These are phyloP conservation scores for Pseudopodoces humilis DNA, from an alignment of 2,113 vertebrate genomes.

Conservation along the genomic window DNA sequence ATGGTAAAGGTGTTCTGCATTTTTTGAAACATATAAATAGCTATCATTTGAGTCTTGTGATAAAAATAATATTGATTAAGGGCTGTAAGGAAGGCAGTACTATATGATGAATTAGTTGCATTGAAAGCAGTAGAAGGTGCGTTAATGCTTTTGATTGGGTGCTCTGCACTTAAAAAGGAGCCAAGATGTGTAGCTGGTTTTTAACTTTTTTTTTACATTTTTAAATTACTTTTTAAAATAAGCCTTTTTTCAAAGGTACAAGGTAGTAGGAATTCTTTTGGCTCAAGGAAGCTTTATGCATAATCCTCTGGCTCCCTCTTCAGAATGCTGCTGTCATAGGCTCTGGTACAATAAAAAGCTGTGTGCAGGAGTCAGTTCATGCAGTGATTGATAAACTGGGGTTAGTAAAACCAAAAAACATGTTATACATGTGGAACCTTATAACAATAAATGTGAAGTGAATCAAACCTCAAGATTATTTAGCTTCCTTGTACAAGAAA, in stretches of 20 bases:
- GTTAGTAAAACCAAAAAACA: not conserved
- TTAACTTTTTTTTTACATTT: fast-evolving
- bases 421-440: not conserved
- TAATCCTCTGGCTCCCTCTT: conserved; percentile 55
- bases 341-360: not conserved
- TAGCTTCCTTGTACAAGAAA: not conserved
- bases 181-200: not conserved
- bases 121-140: not conserved
- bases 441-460: not conserved
- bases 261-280: not conserved
- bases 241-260: not conserved
- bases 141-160: not conserved
- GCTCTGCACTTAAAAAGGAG: not conserved
- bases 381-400: not conserved
- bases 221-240: not conserved
- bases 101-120: not conserved
- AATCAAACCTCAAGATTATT: not conserved
- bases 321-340: not conserved
- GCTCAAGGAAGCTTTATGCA: not conserved
- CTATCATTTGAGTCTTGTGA: not conserved
- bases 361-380: not conserved
- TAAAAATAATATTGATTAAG: not conserved
- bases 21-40: not conserved
- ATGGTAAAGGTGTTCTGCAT: fast-evolving
- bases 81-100: not conserved